A percentile compares a stretch with the other conserved stretches of the same genome.
These are phyloP conservation scores for Pentamera pediparva DNA, from an alignment of 53 echinoderm and acorn worm genomes.

Conservation along the genomic window DNA sequence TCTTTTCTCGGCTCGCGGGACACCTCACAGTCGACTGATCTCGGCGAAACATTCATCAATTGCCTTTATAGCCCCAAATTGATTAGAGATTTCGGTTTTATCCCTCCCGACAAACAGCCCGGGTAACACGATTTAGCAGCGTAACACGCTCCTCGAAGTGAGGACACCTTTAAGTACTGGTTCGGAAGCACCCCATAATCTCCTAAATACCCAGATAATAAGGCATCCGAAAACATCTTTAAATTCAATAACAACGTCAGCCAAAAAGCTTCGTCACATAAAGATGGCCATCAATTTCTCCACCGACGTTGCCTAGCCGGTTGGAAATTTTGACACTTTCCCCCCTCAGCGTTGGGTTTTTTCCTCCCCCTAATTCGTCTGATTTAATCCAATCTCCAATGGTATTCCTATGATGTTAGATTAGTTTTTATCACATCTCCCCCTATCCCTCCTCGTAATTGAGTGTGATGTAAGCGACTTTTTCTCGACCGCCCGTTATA, in stretches of 20 bases:
- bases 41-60: slow-evolving; percentile 30
- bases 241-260: slow-evolving; percentile 33
- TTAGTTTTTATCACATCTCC: slow-evolving; percentile 30
- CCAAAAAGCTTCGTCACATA: slow-evolving; percentile 35
- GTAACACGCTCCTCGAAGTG: slow-evolving; percentile 1
- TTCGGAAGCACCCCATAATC: slow-evolving; percentile 30
- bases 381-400: slow-evolving; percentile 33
- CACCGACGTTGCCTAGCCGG: slow-evolving; percentile 27
- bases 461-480: slow-evolving; percentile 32
- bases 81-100: slow-evolving; percentile 18
- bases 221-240: slow-evolving; percentile 39
- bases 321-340: slow-evolving; percentile 34
- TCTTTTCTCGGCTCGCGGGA: slow-evolving; percentile 1
- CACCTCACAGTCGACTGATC: slow-evolving; percentile 24
- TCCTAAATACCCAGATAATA: slow-evolving; percentile 37
- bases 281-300: slow-evolving; percentile 35
- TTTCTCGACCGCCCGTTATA: slow-evolving; percentile 29
- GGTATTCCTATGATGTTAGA: slow-evolving; percentile 34
- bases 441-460: slow-evolving; percentile 22
- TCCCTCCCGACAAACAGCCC: slow-evolving; percentile 10
- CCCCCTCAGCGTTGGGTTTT: slow-evolving; percentile 1
- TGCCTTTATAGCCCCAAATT: slow-evolving; percentile 27
- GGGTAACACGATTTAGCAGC: slow-evolving; percentile 8
- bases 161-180: slow-evolving; percentile 25
- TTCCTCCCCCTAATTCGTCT: slow-evolving; percentile 29